Conservation (phyloP, 1,140 invertebrate genomes). For the Melipona quadrifasciata region DNA sequence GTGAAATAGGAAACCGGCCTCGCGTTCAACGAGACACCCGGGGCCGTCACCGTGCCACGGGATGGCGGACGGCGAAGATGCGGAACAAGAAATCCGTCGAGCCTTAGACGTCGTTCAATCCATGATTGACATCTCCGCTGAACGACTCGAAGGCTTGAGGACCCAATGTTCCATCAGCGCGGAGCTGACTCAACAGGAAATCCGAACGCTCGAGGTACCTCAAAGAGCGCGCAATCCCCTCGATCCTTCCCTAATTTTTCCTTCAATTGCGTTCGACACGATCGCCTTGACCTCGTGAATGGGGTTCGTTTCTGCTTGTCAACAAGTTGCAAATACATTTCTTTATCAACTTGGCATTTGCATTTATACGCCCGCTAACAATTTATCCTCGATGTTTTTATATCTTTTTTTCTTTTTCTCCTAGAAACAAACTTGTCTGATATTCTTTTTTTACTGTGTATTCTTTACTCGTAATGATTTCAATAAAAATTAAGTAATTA, state of each 20-base stretch:
- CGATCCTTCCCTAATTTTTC: background rate
- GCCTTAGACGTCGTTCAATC: constrained; percentile 88
- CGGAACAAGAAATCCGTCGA: constrained; percentile 83
- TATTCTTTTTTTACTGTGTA: background rate
- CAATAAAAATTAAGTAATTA: background rate
- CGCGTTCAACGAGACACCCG: constrained; percentile 58
- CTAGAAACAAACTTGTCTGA: background rate
- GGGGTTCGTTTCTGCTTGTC: constrained; percentile 27
- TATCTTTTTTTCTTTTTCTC: background rate
- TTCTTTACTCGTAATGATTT: background rate
- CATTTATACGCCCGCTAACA: background rate
- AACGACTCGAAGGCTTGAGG: constrained; percentile 94
- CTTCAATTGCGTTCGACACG: background rate
- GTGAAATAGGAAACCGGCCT: constrained; percentile 51
- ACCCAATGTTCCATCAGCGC: constrained; percentile 95
- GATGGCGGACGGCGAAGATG: constrained; percentile 82
- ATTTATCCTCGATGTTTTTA: background rate
- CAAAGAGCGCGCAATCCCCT: background rate
- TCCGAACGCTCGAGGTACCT: constrained; percentile 93
- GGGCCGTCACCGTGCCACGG: constrained; percentile 70
- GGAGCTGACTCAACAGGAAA: constrained; percentile 97
- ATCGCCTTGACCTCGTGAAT: constrained; percentile 38
- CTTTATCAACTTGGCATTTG: background rate
- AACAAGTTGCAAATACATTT: constrained; percentile 53
- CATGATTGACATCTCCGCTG: constrained; percentile 97